phyloP scores from a whole-genome alignment of 2,797 vertebrate species.

The Chelon labrosus region DNA sequence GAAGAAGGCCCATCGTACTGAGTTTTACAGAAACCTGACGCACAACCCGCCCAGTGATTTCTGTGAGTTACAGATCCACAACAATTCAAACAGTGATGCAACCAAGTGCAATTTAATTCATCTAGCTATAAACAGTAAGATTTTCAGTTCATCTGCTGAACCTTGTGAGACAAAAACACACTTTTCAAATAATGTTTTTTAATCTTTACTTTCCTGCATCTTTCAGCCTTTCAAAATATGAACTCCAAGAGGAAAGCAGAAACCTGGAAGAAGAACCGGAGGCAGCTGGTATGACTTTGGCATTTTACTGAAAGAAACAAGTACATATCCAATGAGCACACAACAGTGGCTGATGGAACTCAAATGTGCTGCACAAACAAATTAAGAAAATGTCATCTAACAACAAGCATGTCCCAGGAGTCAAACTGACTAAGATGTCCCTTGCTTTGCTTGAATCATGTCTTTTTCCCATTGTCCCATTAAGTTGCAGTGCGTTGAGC shows the following conservation, averaged over 20 bases:
- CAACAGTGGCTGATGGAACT: too few relatives aligned
- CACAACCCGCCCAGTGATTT: conserved; percentile 98
- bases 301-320: conserved; percentile 1
- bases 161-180: background rate
- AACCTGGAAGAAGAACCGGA: conserved; percentile 98
- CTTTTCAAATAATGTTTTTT: background rate
- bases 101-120: background rate
- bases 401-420: too few relatives aligned
- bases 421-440: too few relatives aligned
- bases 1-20: conserved; percentile 98
- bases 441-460: too few relatives aligned
- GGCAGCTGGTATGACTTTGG: conserved; percentile 90
- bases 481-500: too few relatives aligned
- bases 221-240: conserved; percentile 98
- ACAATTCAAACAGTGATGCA: too few relatives aligned
- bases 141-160: too few relatives aligned
- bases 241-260: conserved; percentile 99
- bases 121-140: too few relatives aligned
- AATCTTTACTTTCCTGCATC: background rate
- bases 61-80: conserved; percentile 86
- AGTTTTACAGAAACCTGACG: conserved; percentile 97
- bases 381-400: too few relatives aligned
- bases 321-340: too few relatives aligned
- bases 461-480: too few relatives aligned
- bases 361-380: too few relatives aligned